Conservation (phyloP, 2,797 vertebrate genomes). For the Cynodonichthys magdalenae region DNA sequence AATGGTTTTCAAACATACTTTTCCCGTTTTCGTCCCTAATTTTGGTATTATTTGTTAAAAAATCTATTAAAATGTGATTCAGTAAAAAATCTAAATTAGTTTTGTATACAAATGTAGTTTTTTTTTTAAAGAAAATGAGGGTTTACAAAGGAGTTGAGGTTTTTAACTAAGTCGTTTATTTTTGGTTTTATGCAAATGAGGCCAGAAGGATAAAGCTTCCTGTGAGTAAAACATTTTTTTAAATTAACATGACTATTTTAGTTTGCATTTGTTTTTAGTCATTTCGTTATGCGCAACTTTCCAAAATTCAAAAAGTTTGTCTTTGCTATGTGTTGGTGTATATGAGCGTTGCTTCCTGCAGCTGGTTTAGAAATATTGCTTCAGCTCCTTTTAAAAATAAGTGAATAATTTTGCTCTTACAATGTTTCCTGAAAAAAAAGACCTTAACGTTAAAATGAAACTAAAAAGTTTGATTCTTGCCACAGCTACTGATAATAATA, state of each 20-base stretch:
- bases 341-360: conserved; percentile 19
- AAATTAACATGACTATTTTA: conserved; percentile 3
- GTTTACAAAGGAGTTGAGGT: neutral
- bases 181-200: no score
- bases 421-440: neutral
- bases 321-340: conserved; percentile 2
- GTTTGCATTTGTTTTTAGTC: conserved; percentile 1
- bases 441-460: neutral
- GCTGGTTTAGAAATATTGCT: conserved; percentile 4
- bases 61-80: no score
- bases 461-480: neutral
- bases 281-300: conserved; percentile 17
- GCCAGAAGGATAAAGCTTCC: neutral
- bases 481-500: neutral
- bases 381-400: conserved; percentile 9
- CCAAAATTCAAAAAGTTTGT: conserved; percentile 5
- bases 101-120: no score
- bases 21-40: no score
- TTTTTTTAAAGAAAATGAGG: no score
- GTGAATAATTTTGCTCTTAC: neutral
- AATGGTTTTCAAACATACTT: no score
- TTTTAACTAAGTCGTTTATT: neutral
- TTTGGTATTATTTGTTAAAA: no score
- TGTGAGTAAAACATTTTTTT: neutral
- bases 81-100: no score